Evolutionary conservation across 2,888 invertebrate species (phyloP).

Genomic region (Aphelenchoides bicaudatus): DNA sequence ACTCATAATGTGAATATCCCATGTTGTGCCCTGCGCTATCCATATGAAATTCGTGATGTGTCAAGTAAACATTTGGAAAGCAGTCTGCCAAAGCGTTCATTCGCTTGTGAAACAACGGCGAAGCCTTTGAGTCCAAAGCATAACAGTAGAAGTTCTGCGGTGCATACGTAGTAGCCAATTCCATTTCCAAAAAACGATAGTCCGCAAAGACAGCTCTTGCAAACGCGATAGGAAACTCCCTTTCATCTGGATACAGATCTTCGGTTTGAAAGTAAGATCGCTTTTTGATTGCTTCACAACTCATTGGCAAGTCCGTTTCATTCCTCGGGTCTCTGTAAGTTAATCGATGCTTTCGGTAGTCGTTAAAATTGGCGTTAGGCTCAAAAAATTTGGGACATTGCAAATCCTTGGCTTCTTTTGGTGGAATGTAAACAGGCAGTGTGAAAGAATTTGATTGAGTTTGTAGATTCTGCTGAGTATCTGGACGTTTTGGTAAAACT

Average conservation of each 20-base stretch:
- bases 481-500: too few relatives aligned
- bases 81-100: constrained; percentile 26
- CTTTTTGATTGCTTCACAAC: constrained; percentile 27
- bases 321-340: constrained; percentile 11
- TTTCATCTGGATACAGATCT: constrained; percentile 24
- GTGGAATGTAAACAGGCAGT: not conserved
- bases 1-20: constrained; percentile 26
- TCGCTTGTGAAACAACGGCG: constrained; percentile 20
- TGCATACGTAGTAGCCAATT: constrained; percentile 23
- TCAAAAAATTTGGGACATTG: not conserved
- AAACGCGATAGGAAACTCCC: constrained; percentile 31
- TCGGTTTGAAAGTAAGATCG: constrained; percentile 24
- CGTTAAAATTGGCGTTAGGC: not conserved
- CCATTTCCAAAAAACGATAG: constrained; percentile 27
- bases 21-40: constrained; percentile 33
- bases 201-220: constrained; percentile 34
- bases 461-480: too few relatives aligned
- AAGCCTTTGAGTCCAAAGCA: constrained; percentile 25
- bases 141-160: constrained; percentile 30
- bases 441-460: too few relatives aligned
- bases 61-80: constrained; percentile 30
- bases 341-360: constrained; percentile 14
- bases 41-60: constrained; percentile 24
- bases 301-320: constrained; percentile 23
- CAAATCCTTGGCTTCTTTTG: not conserved